A percentile compares a stretch with the other conserved stretches of the same genome.
Conservation (phyloP, 2,888 invertebrate genomes). For the Malachius bipustulatus region DNA sequence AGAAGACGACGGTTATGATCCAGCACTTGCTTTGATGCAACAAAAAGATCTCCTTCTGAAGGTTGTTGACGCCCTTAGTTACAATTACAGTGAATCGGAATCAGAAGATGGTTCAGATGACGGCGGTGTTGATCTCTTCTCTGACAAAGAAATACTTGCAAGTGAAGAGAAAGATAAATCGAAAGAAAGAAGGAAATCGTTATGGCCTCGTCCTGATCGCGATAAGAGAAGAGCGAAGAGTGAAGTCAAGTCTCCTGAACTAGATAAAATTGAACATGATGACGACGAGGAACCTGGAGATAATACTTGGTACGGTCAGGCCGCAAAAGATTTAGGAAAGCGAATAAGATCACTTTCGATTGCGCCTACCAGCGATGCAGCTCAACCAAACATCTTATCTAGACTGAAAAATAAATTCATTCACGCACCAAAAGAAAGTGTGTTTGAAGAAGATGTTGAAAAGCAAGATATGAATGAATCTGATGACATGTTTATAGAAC, state of each 20-base stretch:
- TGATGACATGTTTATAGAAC: too few relatives aligned
- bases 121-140: slow-evolving; percentile 55
- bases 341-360: slow-evolving; percentile 20
- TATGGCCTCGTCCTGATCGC: slow-evolving; percentile 33
- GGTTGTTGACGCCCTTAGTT: slow-evolving; percentile 66
- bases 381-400: slow-evolving; percentile 21
- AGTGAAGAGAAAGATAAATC: slow-evolving; percentile 49
- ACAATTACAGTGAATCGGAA: slow-evolving; percentile 33
- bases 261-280: slow-evolving; percentile 31
- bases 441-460: slow-evolving; percentile 24
- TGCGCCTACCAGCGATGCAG: slow-evolving; percentile 18
- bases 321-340: slow-evolving; percentile 38
- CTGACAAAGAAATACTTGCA: slow-evolving; percentile 61
- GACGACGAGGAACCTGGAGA: too few relatives aligned
- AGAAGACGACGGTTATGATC: slow-evolving; percentile 59
- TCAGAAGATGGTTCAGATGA: slow-evolving; percentile 36
- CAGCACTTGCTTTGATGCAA: slow-evolving; percentile 56
- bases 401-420: slow-evolving; percentile 17
- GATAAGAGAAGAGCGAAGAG: slow-evolving; percentile 50
- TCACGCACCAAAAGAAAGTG: slow-evolving; percentile 18
- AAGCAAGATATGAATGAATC: slow-evolving; percentile 22
- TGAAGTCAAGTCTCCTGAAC: slow-evolving; percentile 38
- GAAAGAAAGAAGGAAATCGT: slow-evolving; percentile 40
- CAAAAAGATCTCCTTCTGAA: slow-evolving; percentile 65
- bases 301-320: slow-evolving; percentile 58